Conservation (phyloP, 2,113 vertebrate genomes). For the Leucoraja erinaceus region DNA sequence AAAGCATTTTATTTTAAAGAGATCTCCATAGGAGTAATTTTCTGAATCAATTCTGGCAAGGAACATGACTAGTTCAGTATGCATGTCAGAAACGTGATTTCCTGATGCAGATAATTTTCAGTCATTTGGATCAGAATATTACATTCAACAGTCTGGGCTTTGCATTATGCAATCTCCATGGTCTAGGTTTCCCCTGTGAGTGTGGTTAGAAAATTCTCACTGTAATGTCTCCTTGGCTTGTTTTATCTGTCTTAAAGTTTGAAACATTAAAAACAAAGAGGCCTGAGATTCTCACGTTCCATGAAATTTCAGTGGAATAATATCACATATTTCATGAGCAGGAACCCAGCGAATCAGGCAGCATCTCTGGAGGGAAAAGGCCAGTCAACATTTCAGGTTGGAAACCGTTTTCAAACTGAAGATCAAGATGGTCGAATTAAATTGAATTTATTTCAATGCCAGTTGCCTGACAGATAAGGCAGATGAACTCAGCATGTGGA, state of each 20-base stretch:
- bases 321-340: no score
- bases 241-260: not conserved
- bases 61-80: not conserved
- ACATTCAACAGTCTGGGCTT: not conserved
- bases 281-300: not conserved
- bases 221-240: not conserved
- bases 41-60: not conserved
- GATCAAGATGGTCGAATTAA: no score
- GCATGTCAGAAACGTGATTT: not conserved
- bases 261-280: not conserved
- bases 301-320: not conserved
- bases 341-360: no score
- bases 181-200: not conserved
- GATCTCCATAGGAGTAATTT: not conserved
- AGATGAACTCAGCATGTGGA: no score
- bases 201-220: not conserved
- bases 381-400: no score
- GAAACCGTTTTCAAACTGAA: no score
- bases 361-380: no score
- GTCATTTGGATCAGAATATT: not conserved
- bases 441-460: no score
- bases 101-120: constrained; percentile 2
- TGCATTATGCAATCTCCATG: not conserved
- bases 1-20: not conserved
- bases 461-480: no score